Evolutionary conservation across 2,888 invertebrate species (phyloP).

Genomic region (Idaea biselata): DNA sequence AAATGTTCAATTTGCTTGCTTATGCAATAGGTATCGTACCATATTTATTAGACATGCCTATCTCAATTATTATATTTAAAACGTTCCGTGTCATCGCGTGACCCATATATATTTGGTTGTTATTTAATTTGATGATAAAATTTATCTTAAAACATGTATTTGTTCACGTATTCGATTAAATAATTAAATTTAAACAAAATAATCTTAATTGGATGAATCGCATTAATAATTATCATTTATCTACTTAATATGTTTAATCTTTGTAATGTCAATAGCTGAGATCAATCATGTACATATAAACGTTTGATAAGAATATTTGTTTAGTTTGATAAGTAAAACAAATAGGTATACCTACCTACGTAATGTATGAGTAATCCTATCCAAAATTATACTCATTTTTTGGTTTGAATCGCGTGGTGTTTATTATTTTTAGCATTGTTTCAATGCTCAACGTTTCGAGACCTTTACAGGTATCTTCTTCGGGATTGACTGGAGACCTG

Average conservation of each 20-base stretch:
- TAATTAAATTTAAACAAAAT: background rate
- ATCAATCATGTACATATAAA: background rate
- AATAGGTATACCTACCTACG: background rate
- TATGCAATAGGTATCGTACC: no score
- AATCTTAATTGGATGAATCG: background rate
- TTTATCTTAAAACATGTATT: constrained; percentile 1
- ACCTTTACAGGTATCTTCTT: no score
- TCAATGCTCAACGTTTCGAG: no score
- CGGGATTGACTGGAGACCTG: no score
- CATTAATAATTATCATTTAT: background rate
- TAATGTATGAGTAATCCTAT: background rate
- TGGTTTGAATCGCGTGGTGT: no score
- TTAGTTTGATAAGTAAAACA: background rate
- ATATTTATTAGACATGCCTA: background rate
- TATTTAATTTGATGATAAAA: constrained; percentile 11
- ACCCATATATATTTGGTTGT: constrained; percentile 9
- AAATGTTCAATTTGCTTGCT: no score
- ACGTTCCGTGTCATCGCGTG: constrained; percentile 1
- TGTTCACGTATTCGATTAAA: background rate
- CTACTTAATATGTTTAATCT: background rate
- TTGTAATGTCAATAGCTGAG: background rate
- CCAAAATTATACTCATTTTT: no score
- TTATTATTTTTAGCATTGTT: no score
- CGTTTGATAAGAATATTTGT: background rate
- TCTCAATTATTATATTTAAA: background rate